Percentiles rank a stretch among this genome's conserved stretches.
phyloP scores from a whole-genome alignment of 2,113 vertebrate genomes.

The Cisticola juncidis region DNA sequence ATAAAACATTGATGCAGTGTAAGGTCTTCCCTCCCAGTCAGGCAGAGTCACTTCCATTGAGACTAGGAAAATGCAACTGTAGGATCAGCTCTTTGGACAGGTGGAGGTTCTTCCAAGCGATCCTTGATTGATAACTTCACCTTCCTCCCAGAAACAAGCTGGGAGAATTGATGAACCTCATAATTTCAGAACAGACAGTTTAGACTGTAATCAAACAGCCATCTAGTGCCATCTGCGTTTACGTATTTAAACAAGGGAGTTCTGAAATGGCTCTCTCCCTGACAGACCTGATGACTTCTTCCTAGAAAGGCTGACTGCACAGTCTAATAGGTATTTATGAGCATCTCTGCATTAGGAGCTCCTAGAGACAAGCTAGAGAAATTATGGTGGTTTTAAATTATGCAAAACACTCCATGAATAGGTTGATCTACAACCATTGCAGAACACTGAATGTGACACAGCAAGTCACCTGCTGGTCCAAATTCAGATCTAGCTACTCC shows the following conservation, averaged over 20 bases:
- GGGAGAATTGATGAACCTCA: accelerated
- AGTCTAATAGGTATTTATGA: not conserved
- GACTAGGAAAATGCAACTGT: not conserved
- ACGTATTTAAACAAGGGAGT: not conserved
- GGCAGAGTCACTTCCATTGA: not conserved
- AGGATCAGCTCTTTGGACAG: not conserved
- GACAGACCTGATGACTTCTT: not conserved
- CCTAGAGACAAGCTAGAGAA: not conserved
- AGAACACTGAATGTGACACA: not conserved
- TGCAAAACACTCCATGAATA: not conserved
- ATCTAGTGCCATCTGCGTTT: not conserved
- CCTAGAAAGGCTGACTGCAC: not conserved
- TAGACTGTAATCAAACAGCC: not conserved
- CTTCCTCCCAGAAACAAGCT: not conserved
- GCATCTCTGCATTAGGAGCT: not conserved
- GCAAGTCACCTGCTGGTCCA: not conserved
- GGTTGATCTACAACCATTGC: not conserved
- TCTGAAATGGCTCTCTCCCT: not conserved
- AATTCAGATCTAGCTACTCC: not conserved
- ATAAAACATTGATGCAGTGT: not conserved
- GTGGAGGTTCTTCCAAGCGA: not conserved
- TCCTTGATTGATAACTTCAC: not conserved
- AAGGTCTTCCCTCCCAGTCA: not conserved
- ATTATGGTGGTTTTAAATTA: not conserved
- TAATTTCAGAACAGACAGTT: not conserved